Percentiles rank a stretch among this genome's conserved stretches.
phyloP scores from a whole-genome alignment of 2,797 vertebrate genomes.

The Merluccius polli region DNA sequence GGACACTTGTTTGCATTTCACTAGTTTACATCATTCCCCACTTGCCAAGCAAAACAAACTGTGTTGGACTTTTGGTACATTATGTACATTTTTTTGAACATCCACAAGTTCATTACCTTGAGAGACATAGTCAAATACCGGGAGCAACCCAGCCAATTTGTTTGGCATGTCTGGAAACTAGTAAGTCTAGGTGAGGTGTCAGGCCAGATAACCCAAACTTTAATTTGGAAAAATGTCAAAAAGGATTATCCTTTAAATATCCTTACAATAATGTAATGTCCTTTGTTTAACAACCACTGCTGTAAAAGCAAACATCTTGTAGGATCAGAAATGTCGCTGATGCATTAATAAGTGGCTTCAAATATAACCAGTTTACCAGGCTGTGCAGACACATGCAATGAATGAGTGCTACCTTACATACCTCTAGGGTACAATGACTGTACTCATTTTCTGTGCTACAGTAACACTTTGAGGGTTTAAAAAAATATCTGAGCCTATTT shows the following conservation, averaged over 20 bases:
- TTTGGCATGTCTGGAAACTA: not conserved
- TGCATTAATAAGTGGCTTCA: not conserved
- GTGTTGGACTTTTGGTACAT: not conserved
- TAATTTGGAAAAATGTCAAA: not conserved
- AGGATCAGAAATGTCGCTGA: not conserved
- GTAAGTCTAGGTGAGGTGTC: too few species aligned
- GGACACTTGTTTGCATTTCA: not conserved
- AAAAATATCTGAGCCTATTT: too few species aligned
- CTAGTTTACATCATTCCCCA: not conserved
- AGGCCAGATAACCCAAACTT: not conserved
- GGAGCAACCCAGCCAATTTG: not conserved
- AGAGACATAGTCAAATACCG: not conserved
- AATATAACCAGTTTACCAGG: not conserved
- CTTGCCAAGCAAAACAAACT: slow-evolving; percentile 20
- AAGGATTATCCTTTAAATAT: not conserved
- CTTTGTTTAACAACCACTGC: not conserved
- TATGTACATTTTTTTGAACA: slow-evolving; percentile 13
- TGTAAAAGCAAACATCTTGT: not conserved
- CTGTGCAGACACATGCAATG: not conserved
- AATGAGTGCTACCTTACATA: too few species aligned
- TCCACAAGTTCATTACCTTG: not conserved
- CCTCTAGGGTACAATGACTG: too few species aligned
- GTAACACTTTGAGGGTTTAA: too few species aligned
- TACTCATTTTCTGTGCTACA: too few species aligned
- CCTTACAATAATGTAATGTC: not conserved